phyloP scores from a whole-genome alignment of 2,888 invertebrate species.

The Parapristionchus giblindavisi region DNA sequence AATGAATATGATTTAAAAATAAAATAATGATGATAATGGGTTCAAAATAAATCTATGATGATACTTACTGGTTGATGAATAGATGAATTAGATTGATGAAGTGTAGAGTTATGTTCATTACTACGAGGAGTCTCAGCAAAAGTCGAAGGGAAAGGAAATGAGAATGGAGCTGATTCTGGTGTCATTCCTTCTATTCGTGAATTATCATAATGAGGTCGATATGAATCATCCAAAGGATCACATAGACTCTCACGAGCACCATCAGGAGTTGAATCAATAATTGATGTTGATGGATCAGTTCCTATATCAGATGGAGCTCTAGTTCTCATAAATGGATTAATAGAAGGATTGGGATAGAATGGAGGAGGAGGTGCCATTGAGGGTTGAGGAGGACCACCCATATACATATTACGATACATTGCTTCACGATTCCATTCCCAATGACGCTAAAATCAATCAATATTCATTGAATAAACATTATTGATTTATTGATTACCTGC shows the following conservation, averaged over 20 bases:
- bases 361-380: neutral
- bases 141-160: neutral
- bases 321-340: neutral
- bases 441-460: neutral
- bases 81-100: neutral
- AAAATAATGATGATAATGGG: neutral
- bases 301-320: slow-evolving; percentile 11
- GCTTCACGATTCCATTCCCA: neutral
- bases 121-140: slow-evolving; percentile 8
- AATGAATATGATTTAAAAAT: neutral
- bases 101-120: neutral
- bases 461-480: neutral
- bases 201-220: slow-evolving; percentile 16
- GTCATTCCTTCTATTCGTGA: slow-evolving; percentile 18
- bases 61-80: neutral
- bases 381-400: neutral
- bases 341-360: neutral
- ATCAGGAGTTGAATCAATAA: neutral
- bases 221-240: slow-evolving; percentile 18
- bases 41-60: neutral
- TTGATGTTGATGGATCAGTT: slow-evolving; percentile 28
- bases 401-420: too few relatives aligned
- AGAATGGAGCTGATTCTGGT: neutral
- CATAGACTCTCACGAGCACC: slow-evolving; percentile 2
- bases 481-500: neutral